A percentile compares a stretch with the other conserved stretches of the same genome.
Conservation (phyloP, 1,140 invertebrate genomes). For the Papilio xuthus region DNA sequence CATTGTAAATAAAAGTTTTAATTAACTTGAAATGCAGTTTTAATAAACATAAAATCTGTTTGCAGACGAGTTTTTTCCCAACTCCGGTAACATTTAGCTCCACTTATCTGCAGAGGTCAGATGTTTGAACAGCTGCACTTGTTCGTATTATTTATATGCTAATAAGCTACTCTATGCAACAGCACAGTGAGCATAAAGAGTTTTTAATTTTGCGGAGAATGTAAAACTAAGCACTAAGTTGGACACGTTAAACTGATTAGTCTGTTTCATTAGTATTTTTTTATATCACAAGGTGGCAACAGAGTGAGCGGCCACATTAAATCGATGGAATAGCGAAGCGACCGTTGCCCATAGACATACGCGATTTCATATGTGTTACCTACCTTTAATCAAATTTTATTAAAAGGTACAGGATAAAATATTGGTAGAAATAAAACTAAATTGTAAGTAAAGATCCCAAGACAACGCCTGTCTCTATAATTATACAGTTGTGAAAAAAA, state of each 20-base stretch:
- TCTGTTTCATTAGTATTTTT: no score
- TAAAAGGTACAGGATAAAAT: no score
- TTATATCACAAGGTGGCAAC: no score
- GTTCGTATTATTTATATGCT: slow-evolving; percentile 33
- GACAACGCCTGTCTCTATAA: no score
- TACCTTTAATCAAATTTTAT: no score
- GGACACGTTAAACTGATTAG: not conserved
- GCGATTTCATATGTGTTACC: no score
- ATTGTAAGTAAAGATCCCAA: no score
- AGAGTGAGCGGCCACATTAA: no score
- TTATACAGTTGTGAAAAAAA: not conserved
- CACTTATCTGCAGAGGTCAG: slow-evolving; percentile 32
- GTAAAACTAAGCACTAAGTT: not conserved
- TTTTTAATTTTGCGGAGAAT: slow-evolving; percentile 7
- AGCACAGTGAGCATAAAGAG: not conserved
- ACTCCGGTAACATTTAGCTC: slow-evolving; percentile 18
- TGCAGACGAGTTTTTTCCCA: slow-evolving; percentile 3
- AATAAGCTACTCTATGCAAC: slow-evolving; percentile 14
- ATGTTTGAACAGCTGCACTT: slow-evolving; percentile 25
- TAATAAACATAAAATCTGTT: not conserved
- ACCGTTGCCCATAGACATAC: no score
- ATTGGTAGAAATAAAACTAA: no score
- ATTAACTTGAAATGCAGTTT: slow-evolving; percentile 13
- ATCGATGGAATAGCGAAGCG: no score
- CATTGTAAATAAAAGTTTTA: slow-evolving; percentile 1